Conservation (phyloP, 2,113 vertebrate genomes). For the Dolichotis patagonum region DNA sequence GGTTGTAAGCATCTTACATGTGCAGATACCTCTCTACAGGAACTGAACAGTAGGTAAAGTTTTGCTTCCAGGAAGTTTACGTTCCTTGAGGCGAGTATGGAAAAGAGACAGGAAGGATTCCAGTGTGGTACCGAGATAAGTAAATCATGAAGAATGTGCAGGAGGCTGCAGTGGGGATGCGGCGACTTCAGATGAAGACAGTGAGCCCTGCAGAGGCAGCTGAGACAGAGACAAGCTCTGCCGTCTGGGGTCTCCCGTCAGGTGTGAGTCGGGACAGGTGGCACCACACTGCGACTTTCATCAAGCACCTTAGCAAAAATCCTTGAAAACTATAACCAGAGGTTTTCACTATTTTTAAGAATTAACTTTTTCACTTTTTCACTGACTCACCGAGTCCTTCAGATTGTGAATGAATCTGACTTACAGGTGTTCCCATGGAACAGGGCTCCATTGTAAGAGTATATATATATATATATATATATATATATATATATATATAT, state of each 20-base stretch:
- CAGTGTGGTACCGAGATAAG: background rate
- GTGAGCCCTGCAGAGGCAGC: background rate
- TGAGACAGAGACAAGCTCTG: background rate
- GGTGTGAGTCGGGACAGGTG: background rate
- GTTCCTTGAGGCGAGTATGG: background rate
- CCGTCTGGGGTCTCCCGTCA: background rate
- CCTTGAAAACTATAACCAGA: background rate
- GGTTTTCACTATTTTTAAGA: background rate
- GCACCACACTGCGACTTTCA: slow-evolving; percentile 6
- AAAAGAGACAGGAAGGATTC: slow-evolving; percentile 1
- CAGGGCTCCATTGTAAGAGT: background rate
- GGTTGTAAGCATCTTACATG: background rate
- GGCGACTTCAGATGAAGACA: background rate
- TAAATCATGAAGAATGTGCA: background rate
- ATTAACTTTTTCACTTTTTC: background rate
- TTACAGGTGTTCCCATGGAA: background rate
- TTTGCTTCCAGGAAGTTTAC: background rate
- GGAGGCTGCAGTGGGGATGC: background rate
- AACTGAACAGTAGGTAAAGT: background rate
- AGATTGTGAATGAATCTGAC: background rate
- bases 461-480: background rate
- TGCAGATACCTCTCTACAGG: background rate
- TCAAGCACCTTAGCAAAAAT: background rate
- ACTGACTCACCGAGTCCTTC: background rate
- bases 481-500: background rate